Base-by-base conservation (phyloP, 1,140 invertebrate species). In the Zaprionus kolodkinae region DNA sequence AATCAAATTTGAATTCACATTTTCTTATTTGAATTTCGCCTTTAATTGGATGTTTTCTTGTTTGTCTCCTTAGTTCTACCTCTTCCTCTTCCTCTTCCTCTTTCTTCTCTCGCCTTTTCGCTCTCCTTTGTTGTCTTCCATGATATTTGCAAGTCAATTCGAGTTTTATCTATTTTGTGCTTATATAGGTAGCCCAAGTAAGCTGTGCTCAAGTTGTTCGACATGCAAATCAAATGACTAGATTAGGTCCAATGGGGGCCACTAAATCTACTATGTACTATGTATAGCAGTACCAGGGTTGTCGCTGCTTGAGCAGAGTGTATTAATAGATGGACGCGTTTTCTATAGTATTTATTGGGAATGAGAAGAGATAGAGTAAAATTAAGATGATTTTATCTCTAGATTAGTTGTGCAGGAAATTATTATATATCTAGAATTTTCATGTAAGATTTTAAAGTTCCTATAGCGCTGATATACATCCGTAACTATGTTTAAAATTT, bases 1-100 rank as follows among this genome's bases (percentile, higher is more conserved):
- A 88, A 88, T 88, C 85, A 89, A 88, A 88, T 88, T 88, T 88
- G 86, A 88, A 85, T 88, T 89, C 84, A 71, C 68, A 88, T 87
- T 88, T 79, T 83, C 83, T 65, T 81, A 82, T 87, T 86, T 82
- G 83, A 79, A 79, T 79, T 86, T 63, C 68, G 71, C 61, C 80
- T 88, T 88, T 88, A 88, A 88, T 88, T 88, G 84, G 84, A 88
- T 88, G 84, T 88, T 87, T 69, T 68, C 55, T 66, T 69, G 60
- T 65, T 72, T 68, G 55, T 40, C 30, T 15, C 25, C 59, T 17
- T 45, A 27, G 7, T 48, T 2, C 3, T 50, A 27, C 11, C 50
- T 25, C 56, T 48, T 52, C 72, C 71, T 71, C 7, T 15, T 43
- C 6, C 7, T 15, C n/a, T 36, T 36, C n/a, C n/a, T n/a, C n/a